phyloP scores from a whole-genome alignment of 1,140 invertebrate species.

The Lanistes nyassanus region DNA sequence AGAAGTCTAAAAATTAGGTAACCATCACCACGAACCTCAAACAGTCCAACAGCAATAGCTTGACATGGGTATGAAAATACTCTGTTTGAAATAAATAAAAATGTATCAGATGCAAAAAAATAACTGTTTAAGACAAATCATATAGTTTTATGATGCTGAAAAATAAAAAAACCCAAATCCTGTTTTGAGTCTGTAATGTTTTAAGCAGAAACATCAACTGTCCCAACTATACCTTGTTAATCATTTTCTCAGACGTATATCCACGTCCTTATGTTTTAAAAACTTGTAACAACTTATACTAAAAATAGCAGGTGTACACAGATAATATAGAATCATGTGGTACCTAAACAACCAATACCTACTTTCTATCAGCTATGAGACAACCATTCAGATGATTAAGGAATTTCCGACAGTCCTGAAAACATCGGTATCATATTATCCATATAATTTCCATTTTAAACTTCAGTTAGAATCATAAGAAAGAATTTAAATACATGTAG shows the following conservation, averaged over 20 bases:
- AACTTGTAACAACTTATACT: not conserved
- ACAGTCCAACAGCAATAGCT: constrained; percentile 1
- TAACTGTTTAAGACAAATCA: not conserved
- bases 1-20: too few species aligned
- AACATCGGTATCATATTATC: not conserved
- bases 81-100: constrained; percentile 33
- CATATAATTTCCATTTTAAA: not conserved
- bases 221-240: too few species aligned
- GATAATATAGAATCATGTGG: not conserved
- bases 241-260: not conserved
- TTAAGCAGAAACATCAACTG: too few species aligned
- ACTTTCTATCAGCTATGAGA: not conserved
- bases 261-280: too few species aligned
- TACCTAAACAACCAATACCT: not conserved
- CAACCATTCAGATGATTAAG: constrained; percentile 42
- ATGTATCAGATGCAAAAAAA: not conserved
- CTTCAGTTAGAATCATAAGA: not conserved
- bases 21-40: constrained; percentile 14
- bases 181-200: not conserved
- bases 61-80: constrained; percentile 48
- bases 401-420: constrained; percentile 43
- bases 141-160: not conserved
- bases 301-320: not conserved
- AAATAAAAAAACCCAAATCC: not conserved
- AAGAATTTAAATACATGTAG: not conserved